Base-by-base conservation (phyloP, 1,140 invertebrate species). In the Eueides isabella region DNA sequence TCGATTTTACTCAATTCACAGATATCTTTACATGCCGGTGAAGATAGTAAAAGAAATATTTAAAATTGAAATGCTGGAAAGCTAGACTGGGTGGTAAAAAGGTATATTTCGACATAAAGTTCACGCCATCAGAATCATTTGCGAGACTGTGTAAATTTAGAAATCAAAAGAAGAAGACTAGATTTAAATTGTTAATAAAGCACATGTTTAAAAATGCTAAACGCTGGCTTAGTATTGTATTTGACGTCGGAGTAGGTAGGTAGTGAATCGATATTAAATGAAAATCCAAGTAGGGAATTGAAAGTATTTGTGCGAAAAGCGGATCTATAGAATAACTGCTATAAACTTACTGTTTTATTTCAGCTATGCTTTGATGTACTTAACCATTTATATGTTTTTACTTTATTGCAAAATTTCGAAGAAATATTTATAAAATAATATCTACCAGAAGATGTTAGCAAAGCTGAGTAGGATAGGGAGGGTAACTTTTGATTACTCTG, bases 401-500 rank as follows among this genome's bases (percentile, higher is more conserved):
- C 9, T 55, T 12, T 55, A 11, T 55, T 23, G n/a, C 7, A 23
- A 9, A 55, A 55, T 26, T 23, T 23, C 2, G 9, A 55, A 12
- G 7, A 1, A 55, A 55, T 55, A 55, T 55, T 23, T 12, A 55
- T 55, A 55, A 55, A 12, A 55, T 14, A 23, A 12, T 11, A 26
- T 26, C 9, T 55, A 19, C 7, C 26, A 23, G 48, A 55, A 55
- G 12, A 23, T 26, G 23, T 55, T 55, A 4, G 38, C 38, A 41
- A 41, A 19, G 5, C 0, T 14, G n/a, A 44, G 2, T 44, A 19
- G 0, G 5, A 5, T n/a, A n/a, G n/a, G 62, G 16, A 48, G 62
- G 62, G 26, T 66, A 62, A 71, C 30, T 70, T 75, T 67, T 75
- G 67, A 75, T 75, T 75, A 41, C 33, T 71, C 61, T 30, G 65